Conservation (phyloP, 2,113 vertebrate species). For the Nymphicus hollandicus region DNA sequence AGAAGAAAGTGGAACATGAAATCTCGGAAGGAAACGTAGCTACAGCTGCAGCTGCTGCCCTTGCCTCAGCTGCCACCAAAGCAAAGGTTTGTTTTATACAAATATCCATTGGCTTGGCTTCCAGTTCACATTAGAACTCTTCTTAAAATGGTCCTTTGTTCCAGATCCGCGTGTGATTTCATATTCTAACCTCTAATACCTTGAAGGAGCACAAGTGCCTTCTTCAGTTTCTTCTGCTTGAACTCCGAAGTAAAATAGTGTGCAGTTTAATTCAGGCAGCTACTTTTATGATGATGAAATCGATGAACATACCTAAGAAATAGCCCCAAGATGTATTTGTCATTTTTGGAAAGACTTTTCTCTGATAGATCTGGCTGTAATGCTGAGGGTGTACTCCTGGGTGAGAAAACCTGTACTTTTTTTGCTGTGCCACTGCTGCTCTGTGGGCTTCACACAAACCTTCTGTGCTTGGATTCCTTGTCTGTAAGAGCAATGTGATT, state of each 20-base stretch:
- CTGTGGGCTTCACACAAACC: background rate
- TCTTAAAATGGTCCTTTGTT: background rate
- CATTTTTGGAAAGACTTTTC: background rate
- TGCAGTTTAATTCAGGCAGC: background rate
- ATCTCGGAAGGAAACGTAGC: conserved; percentile 95
- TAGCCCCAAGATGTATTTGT: background rate
- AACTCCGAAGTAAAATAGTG: background rate
- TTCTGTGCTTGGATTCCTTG: background rate
- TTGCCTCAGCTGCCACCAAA: conserved; percentile 97
- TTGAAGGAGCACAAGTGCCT: background rate
- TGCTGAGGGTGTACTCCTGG: background rate
- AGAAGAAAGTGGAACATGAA: conserved; percentile 89
- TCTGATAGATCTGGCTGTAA: background rate
- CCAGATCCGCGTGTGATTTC: background rate
- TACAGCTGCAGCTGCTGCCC: conserved; percentile 93
- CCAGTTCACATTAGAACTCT: background rate
- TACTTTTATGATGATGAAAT: background rate
- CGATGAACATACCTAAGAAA: background rate
- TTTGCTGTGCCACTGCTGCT: background rate
- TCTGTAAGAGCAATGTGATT: rapidly evolving
- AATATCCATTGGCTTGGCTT: background rate
- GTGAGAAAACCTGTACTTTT: background rate
- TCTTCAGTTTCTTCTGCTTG: background rate
- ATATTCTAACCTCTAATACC: background rate
- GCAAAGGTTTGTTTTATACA: conserved; percentile 85